Conservation (phyloP, 2,888 invertebrate genomes). For the Lamellibrachia columna region DNA sequence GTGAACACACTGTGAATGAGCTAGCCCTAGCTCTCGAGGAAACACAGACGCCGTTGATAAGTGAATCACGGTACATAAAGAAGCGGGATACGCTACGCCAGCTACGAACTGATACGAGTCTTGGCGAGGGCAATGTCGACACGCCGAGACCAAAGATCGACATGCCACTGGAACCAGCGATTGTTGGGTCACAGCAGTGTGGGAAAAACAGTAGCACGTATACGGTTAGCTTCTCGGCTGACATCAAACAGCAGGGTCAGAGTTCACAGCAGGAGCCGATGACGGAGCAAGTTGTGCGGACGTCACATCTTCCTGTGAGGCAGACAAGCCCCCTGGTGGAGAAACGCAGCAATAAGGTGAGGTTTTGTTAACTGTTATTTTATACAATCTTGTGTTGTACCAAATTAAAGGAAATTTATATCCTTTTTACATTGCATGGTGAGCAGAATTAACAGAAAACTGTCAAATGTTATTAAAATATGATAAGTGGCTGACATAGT, state of each 20-base stretch:
- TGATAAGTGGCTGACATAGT: too few species aligned
- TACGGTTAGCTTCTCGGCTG: neutral
- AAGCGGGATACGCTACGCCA: neutral
- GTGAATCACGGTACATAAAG: neutral
- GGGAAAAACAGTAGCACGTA: neutral
- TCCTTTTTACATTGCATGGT: too few species aligned
- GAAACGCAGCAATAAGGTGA: constrained; percentile 11
- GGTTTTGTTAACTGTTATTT: neutral
- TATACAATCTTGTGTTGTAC: neutral
- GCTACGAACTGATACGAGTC: neutral
- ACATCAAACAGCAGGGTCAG: constrained; percentile 13
- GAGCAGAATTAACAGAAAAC: too few species aligned
- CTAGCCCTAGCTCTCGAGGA: neutral
- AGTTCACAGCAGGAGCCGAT: neutral
- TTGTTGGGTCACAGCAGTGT: neutral
- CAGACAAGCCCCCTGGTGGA: neutral
- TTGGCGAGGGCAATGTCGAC: neutral
- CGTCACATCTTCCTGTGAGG: neutral
- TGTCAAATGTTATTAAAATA: too few species aligned
- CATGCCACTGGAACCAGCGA: constrained; percentile 20
- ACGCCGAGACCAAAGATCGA: constrained; percentile 21
- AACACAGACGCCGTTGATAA: constrained; percentile 21
- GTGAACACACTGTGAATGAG: constrained; percentile 17
- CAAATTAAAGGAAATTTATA: too few species aligned
- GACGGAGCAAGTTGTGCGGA: neutral